A percentile compares a stretch with the other conserved stretches of the same genome.
phyloP scores from a whole-genome alignment of 2,797 vertebrate species.

The Leptodactylus fallax region DNA sequence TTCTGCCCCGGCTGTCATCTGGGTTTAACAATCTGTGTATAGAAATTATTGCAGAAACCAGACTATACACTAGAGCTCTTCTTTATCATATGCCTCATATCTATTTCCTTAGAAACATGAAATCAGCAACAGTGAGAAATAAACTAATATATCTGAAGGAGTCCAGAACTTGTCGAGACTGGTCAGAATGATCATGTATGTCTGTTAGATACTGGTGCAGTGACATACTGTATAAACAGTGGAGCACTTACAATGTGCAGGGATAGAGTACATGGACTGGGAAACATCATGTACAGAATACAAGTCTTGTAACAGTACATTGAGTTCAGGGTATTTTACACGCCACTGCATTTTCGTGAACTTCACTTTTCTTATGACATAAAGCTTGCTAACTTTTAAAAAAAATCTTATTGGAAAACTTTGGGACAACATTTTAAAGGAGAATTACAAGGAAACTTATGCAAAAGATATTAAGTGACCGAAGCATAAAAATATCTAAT shows the following conservation, averaged over 20 bases:
- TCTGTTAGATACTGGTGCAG: neutral
- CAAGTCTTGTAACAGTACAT: neutral
- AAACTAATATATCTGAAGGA: neutral
- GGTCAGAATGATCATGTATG: neutral
- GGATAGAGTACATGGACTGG: neutral
- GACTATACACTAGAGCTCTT: neutral
- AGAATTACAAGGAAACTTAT: too few relatives aligned
- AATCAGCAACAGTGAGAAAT: slow-evolving; percentile 15
- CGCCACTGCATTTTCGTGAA: too few relatives aligned
- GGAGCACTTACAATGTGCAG: neutral
- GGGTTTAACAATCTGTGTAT: neutral
- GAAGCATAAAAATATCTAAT: too few relatives aligned
- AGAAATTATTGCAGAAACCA: neutral
- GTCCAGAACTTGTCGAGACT: slow-evolving; percentile 20
- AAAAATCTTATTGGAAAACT: too few relatives aligned
- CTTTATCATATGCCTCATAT: neutral
- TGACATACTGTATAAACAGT: neutral
- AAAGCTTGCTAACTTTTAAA: too few relatives aligned
- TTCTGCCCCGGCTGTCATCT: neutral
- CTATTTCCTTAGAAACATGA: neutral
- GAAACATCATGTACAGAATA: neutral
- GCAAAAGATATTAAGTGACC: too few relatives aligned
- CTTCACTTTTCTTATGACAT: too few relatives aligned
- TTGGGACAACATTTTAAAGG: too few relatives aligned
- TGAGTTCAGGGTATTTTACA: neutral